phyloP scores from a whole-genome alignment of 2,113 vertebrate genomes.

The Orcinus orca region DNA sequence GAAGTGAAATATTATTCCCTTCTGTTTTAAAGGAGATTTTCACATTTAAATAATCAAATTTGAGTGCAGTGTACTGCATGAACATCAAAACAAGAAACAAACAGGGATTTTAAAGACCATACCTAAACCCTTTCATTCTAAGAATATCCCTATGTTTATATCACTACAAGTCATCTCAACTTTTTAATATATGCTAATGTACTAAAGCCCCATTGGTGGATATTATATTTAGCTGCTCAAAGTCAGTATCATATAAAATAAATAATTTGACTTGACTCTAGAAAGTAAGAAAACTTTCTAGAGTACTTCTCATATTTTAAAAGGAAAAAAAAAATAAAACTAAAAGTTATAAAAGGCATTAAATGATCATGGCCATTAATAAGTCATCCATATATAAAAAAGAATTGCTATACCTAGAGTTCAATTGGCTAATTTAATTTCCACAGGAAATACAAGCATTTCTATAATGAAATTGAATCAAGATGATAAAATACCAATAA shows the following conservation, averaged over 20 bases:
- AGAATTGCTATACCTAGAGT: background rate
- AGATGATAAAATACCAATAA: constrained; percentile 43
- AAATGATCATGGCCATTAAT: background rate
- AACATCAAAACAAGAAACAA: background rate
- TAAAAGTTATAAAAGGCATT: background rate
- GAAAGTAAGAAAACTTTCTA: background rate
- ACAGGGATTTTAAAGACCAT: background rate
- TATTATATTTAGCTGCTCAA: background rate
- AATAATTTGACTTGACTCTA: background rate
- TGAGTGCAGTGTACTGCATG: background rate
- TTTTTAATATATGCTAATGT: background rate
- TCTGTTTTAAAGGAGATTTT: background rate
- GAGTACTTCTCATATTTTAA: background rate
- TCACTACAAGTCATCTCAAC: background rate
- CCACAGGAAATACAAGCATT: constrained; percentile 50
- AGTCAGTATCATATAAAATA: background rate
- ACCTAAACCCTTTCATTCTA: background rate
- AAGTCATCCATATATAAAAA: background rate
- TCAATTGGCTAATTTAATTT: constrained; percentile 51
- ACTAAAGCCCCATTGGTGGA: background rate
- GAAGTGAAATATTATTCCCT: constrained; percentile 53
- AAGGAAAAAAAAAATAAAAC: background rate
- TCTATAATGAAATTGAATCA: constrained; percentile 49
- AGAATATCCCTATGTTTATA: background rate
- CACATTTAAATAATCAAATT: background rate